Conservation (phyloP, 2,113 vertebrate genomes). For the Sphaerodactylus townsendi region DNA sequence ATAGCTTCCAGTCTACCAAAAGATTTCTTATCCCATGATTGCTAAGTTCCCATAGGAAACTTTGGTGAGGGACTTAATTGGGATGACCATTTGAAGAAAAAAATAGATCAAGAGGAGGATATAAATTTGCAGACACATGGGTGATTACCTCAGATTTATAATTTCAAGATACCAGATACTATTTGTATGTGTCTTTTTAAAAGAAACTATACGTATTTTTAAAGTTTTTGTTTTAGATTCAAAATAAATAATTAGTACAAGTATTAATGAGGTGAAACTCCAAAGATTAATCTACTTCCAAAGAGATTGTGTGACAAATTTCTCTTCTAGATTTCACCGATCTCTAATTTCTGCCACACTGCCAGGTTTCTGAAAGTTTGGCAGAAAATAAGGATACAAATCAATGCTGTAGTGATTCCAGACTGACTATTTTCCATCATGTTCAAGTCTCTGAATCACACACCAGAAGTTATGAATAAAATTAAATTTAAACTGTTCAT, state of each 20-base stretch:
- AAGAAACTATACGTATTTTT: neutral
- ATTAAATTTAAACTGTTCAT: neutral
- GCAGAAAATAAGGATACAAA: neutral
- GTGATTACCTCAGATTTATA: neutral
- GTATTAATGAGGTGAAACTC: neutral
- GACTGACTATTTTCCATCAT: neutral
- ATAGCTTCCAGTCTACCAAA: too few species aligned
- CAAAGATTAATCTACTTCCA: neutral
- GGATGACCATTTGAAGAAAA: neutral
- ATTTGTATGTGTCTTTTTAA: neutral
- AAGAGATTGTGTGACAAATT: neutral
- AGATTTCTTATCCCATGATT: too few species aligned
- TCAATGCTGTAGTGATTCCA: neutral
- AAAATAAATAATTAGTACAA: neutral
- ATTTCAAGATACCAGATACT: neutral
- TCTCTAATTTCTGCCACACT: neutral
- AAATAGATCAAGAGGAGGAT: neutral
- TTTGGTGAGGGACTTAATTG: too few species aligned
- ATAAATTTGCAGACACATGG: neutral
- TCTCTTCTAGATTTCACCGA: neutral
- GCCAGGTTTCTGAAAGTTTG: neutral
- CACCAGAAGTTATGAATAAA: neutral
- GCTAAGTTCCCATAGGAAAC: too few species aligned
- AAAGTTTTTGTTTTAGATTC: neutral
- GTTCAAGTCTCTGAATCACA: neutral